Conservation (phyloP, 37 sponge, comb jelly and placozoan species). For the Ephydatia muelleri region DNA sequence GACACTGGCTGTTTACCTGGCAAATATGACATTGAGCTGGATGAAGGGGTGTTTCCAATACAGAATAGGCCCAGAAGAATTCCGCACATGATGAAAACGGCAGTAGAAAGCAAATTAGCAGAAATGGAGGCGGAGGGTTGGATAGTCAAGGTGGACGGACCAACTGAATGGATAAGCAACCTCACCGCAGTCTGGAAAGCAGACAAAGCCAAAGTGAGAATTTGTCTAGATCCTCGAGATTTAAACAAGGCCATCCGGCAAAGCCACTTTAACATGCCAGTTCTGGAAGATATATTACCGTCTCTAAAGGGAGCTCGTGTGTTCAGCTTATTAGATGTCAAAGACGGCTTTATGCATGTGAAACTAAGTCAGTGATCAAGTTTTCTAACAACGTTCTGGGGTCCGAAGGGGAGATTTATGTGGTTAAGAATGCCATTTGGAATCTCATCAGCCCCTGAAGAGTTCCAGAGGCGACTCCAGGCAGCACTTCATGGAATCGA, state of each 20-base stretch:
- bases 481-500: slow-evolving; percentile 5
- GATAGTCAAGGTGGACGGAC: slow-evolving; percentile 34
- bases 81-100: slow-evolving; percentile 13
- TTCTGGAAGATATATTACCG: slow-evolving; percentile 31
- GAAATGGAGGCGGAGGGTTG: slow-evolving; percentile 9
- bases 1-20: slow-evolving; percentile 8
- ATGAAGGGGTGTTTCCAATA: slow-evolving; percentile 3
- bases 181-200: slow-evolving; percentile 29
- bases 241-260: slow-evolving; percentile 48
- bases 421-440: slow-evolving; percentile 37
- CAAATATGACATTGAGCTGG: slow-evolving; percentile 18
- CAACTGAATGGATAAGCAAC: slow-evolving; percentile 50
- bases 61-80: slow-evolving; percentile 24
- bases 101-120: slow-evolving; percentile 7
- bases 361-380: slow-evolving; percentile 1
- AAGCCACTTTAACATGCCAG: slow-evolving; percentile 24
- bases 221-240: slow-evolving; percentile 52
- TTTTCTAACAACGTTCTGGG: slow-evolving; percentile 36
- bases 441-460: slow-evolving; percentile 27
- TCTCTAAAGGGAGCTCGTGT: slow-evolving; percentile 7
- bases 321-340: slow-evolving; percentile 27
- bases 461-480: slow-evolving; percentile 21
- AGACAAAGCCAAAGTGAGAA: slow-evolving; percentile 27
- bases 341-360: slow-evolving; percentile 17
- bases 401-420: slow-evolving; percentile 24